A percentile compares a stretch with the other conserved stretches of the same genome.
Evolutionary conservation across 2,888 invertebrate genomes (phyloP).

Genomic region (Patella pellucida): DNA sequence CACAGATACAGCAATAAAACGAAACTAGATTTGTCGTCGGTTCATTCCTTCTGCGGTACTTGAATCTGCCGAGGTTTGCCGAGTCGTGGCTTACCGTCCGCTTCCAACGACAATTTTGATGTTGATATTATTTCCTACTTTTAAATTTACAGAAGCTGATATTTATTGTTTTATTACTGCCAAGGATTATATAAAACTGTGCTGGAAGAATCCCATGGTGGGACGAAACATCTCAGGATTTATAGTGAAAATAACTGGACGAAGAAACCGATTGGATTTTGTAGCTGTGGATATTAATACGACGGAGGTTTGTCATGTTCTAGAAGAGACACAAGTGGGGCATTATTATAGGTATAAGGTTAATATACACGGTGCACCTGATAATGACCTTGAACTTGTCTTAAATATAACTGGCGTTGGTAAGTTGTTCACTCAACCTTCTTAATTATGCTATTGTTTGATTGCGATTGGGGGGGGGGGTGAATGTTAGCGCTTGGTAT

Average conservation of each 20-base stretch:
- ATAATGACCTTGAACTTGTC: conserved; percentile 20
- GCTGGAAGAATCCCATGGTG: conserved; percentile 40
- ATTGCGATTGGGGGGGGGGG: background rate
- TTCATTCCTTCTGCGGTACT: no score
- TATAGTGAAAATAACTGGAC: conserved; percentile 22
- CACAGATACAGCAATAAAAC: conserved; percentile 9
- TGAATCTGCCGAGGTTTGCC: no score
- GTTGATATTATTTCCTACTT: no score
- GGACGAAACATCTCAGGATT: conserved; percentile 19
- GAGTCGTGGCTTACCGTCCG: no score
- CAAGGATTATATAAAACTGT: conserved; percentile 24
- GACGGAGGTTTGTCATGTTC: conserved; percentile 29
- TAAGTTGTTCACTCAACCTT: background rate
- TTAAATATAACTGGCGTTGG: conserved; percentile 24
- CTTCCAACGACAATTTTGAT: no score
- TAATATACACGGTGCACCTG: conserved; percentile 9
- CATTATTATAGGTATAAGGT: conserved; percentile 31
- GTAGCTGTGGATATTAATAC: background rate
- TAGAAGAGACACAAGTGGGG: conserved; percentile 21
- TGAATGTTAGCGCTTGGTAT: no score
- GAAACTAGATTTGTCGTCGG: no score
- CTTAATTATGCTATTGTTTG: no score
- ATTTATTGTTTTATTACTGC: conserved; percentile 32
- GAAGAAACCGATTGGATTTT: conserved; percentile 1
- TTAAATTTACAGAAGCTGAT: conserved; percentile 26